Evolutionary conservation across 2,113 vertebrate genomes (phyloP), one percentile per base, ranked within the genome.

Genomic region (Paracanthobrama guichenoti): DNA sequence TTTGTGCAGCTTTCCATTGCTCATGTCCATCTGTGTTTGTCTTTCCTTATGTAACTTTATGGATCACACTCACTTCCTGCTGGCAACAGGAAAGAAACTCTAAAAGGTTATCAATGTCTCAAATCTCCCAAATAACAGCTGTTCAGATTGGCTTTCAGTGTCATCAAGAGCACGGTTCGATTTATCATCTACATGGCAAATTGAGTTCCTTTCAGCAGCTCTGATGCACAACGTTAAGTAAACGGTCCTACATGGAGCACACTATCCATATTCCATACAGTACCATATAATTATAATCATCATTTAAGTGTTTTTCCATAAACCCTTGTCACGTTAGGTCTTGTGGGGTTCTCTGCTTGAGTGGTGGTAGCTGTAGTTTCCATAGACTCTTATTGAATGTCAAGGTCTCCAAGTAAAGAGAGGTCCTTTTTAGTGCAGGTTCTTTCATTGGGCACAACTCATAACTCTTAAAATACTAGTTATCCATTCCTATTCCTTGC

Each of bases 1-100:
- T 88, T 83, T 88, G 67, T 86, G 78, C 77, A 86, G 77, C 87
- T 85, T 88, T 69, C 59, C 46, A 69, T 22, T 53, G 55, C 69
- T 86, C 77, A 50, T 75, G 75, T 76, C 77, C 82, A 67, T 59
- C 82, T 64, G 76, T 82, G 66, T 82, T 82, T 81, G 79, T 81
- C 79, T 81, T 76, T 78, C 75, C n/a, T 13, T 67, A 28, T 71
- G 35, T 77, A 20, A 53, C 46, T 79, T 78, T 24, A 39, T 71
- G 22, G 31, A 71, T 53, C 64, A 14, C 42, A 69, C 62, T 31
- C n/a, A 71, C 31, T 42, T 79, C 48, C 75, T 44, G 60, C 28
- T 39, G 22, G 24, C 9, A 24, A 79, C 9, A 57, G 77, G 59
- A 84, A 64, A 84, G 39, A 13, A 59, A 59, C 50, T 78, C 14